Evolutionary conservation across 2,113 vertebrate genomes (phyloP).

Genomic region (Menura novaehollandiae): DNA sequence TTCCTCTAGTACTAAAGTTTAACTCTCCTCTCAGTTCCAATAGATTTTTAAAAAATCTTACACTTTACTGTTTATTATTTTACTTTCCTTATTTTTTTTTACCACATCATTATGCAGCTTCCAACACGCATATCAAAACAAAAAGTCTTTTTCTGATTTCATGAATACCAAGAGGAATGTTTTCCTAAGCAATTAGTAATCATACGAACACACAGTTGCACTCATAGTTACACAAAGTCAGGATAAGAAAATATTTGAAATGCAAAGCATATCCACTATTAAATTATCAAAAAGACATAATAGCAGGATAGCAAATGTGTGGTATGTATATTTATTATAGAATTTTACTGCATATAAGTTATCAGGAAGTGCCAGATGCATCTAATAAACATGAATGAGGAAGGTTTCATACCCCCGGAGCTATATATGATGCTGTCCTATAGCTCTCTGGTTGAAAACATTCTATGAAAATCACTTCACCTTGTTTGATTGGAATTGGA

Average conservation of each 20-base stretch:
- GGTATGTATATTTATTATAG: constrained; percentile 50
- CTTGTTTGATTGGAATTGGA: constrained; percentile 4
- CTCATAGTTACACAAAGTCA: neutral
- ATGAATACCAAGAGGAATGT: constrained; percentile 26
- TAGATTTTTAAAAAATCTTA: neutral
- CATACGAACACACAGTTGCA: neutral
- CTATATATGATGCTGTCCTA: constrained; percentile 5
- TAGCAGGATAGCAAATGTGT: constrained; percentile 28
- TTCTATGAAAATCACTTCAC: constrained; percentile 5
- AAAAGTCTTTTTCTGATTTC: constrained; percentile 21
- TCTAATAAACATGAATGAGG: constrained; percentile 31
- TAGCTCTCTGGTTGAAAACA: constrained; percentile 1
- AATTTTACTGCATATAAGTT: constrained; percentile 40
- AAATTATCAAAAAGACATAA: constrained; percentile 49
- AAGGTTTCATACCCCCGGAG: neutral
- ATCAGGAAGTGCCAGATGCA: constrained; percentile 25
- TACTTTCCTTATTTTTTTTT: neutral
- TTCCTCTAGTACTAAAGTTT: neutral
- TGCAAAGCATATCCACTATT: constrained; percentile 9
- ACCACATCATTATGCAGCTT: neutral
- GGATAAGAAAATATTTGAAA: constrained; percentile 31
- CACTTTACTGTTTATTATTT: neutral
- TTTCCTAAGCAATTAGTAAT: constrained; percentile 39
- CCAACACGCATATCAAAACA: neutral
- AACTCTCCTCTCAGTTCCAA: neutral